Percentiles rank a stretch among this genome's conserved stretches.
Evolutionary conservation across 2,888 invertebrate species (phyloP).

Genomic region (Hydropsyche betteni): DNA sequence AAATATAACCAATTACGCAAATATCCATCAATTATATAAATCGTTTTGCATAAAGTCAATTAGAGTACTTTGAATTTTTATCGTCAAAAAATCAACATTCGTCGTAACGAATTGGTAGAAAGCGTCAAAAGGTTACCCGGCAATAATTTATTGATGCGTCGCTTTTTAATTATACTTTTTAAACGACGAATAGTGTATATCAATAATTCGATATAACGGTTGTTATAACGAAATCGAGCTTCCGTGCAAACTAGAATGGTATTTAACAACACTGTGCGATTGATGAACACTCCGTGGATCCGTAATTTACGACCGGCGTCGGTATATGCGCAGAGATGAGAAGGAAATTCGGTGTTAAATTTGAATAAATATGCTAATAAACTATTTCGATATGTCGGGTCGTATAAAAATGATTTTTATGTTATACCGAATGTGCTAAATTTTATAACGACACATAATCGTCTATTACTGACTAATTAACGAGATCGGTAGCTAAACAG

Average conservation of each 20-base stretch:
- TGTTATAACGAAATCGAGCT: constrained; percentile 24
- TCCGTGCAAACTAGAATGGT: constrained; percentile 28
- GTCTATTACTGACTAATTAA: too few species aligned
- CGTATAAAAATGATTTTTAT: too few species aligned
- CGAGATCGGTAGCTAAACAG: too few species aligned
- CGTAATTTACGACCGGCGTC: constrained; percentile 1
- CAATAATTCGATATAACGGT: constrained; percentile 21
- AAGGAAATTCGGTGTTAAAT: constrained; percentile 20
- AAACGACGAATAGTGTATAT: constrained; percentile 13
- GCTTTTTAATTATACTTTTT: neutral
- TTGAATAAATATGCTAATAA: constrained; percentile 17
- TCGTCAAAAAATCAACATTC: too few species aligned
- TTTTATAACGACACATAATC: too few species aligned
- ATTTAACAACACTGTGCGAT: constrained; percentile 17
- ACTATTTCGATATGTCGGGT: neutral
- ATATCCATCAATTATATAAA: too few species aligned
- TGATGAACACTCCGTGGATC: constrained; percentile 20
- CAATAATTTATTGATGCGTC: constrained; percentile 8
- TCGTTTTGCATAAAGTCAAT: too few species aligned
- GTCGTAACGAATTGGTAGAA: constrained; percentile 5
- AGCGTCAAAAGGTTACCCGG: constrained; percentile 15
- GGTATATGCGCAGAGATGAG: neutral
- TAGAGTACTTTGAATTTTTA: too few species aligned
- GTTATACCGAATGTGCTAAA: too few species aligned
- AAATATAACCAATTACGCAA: neutral